A percentile compares a stretch with the other conserved stretches of the same genome.
Evolutionary conservation across 2,888 invertebrate genomes (phyloP).

Genomic region (Drosophila borborema): DNA sequence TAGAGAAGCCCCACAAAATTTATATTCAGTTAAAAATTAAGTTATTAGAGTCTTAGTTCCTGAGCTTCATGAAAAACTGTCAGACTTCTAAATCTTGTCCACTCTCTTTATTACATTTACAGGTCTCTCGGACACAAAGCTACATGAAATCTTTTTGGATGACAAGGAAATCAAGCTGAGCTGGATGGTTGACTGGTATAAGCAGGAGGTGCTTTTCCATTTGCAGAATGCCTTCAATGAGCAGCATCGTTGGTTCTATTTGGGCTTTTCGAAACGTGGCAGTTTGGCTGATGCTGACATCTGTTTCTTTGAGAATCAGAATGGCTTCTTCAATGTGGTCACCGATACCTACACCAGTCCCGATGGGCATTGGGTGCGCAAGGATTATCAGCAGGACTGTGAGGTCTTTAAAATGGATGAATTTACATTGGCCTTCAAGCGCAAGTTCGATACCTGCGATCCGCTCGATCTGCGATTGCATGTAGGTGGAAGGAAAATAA

Average conservation of each 20-base stretch:
- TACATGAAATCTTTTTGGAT: conserved; percentile 84
- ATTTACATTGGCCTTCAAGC: conserved; percentile 90
- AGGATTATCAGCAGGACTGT: conserved; percentile 92
- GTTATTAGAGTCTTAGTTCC: not conserved
- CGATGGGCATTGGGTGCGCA: conserved; percentile 87
- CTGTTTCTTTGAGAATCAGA: conserved; percentile 90
- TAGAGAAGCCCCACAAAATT: too few relatives aligned
- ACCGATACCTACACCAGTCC: conserved; percentile 91
- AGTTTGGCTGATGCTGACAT: conserved; percentile 91
- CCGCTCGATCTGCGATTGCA: conserved; percentile 86
- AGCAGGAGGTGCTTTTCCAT: conserved; percentile 85
- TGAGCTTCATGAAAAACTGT: not conserved
- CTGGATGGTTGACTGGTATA: conserved; percentile 85
- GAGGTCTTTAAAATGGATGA: conserved; percentile 86
- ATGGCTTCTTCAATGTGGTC: conserved; percentile 84
- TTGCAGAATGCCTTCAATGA: conserved; percentile 85
- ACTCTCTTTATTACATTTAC: not conserved
- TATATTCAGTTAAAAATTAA: too few relatives aligned
- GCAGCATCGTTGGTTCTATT: conserved; percentile 90
- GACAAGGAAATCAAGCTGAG: conserved; percentile 85
- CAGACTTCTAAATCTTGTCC: not conserved
- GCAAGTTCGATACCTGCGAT: conserved; percentile 95
- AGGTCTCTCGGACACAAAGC: conserved; percentile 84
- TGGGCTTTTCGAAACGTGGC: conserved; percentile 95
- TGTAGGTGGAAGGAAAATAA: conserved; percentile 70